Evolutionary conservation across 2,113 vertebrate genomes (phyloP).

Genomic region (Podarcis raffonei): DNA sequence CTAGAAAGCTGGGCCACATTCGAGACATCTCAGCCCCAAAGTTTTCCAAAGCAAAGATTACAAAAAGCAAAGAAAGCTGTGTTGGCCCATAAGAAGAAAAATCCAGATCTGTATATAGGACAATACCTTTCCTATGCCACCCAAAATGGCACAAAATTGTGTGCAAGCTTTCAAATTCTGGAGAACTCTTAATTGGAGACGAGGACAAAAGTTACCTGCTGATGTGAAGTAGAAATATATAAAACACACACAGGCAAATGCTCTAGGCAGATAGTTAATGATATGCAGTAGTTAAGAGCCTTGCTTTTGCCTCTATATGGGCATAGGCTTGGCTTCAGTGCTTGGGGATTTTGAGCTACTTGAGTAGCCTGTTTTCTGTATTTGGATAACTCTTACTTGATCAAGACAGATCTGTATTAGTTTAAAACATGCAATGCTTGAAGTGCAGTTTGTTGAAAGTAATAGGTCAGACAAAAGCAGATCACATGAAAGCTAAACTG

Average conservation of each 20-base stretch:
- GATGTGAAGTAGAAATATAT: no score
- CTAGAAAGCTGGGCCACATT: neutral
- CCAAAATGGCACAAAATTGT: no score
- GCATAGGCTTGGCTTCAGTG: neutral
- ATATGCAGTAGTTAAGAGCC: neutral
- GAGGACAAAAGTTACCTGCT: no score
- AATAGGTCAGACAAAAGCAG: neutral
- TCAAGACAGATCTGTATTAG: neutral
- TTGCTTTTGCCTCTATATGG: neutral
- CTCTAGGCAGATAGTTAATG: neutral
- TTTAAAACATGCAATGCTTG: neutral
- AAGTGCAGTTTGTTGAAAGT: neutral
- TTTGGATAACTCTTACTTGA: neutral
- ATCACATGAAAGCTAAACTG: neutral
- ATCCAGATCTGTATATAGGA: no score
- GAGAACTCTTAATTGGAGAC: no score
- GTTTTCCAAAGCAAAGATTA: neutral
- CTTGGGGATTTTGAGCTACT: neutral
- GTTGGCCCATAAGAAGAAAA: no score
- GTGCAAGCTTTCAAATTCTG: no score
- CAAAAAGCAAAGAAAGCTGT: no score
- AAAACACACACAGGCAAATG: neutral
- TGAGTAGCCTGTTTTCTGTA: neutral
- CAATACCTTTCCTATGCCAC: no score
- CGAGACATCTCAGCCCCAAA: neutral